Evolutionary conservation across 1,140 invertebrate species (phyloP).

Genomic region (Hormaphis cornu): DNA sequence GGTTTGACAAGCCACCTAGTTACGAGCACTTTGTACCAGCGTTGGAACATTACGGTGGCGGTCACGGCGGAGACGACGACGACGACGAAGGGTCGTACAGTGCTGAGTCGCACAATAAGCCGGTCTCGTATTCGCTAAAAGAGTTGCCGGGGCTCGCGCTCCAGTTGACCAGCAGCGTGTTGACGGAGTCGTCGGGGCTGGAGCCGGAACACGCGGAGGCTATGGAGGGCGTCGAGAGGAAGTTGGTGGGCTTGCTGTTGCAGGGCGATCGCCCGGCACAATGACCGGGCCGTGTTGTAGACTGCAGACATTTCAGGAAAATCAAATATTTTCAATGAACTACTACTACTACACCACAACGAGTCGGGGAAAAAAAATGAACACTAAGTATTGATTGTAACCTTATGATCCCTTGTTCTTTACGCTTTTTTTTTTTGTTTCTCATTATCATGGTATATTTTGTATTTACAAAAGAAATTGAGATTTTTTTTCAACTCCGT

Average conservation of each 20-base stretch:
- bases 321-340: too few species aligned
- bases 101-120: neutral
- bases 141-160: neutral
- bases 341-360: too few species aligned
- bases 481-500: too few species aligned
- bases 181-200: neutral
- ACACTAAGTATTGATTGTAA: too few species aligned
- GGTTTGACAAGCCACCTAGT: neutral
- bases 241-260: neutral
- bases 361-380: too few species aligned
- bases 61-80: neutral
- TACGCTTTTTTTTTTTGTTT: too few species aligned
- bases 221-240: neutral
- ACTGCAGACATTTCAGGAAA: too few species aligned
- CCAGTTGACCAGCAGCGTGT: neutral
- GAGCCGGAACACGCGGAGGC: neutral
- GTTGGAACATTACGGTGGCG: neutral
- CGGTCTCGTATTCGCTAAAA: neutral
- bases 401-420: too few species aligned
- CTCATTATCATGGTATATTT: too few species aligned
- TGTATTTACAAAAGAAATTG: too few species aligned
- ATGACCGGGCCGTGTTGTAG: too few species aligned
- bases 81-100: neutral
- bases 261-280: neutral
- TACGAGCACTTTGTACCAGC: neutral